Evolutionary conservation across 2,888 invertebrate species (phyloP).

Genomic region (Eilema depressum): DNA sequence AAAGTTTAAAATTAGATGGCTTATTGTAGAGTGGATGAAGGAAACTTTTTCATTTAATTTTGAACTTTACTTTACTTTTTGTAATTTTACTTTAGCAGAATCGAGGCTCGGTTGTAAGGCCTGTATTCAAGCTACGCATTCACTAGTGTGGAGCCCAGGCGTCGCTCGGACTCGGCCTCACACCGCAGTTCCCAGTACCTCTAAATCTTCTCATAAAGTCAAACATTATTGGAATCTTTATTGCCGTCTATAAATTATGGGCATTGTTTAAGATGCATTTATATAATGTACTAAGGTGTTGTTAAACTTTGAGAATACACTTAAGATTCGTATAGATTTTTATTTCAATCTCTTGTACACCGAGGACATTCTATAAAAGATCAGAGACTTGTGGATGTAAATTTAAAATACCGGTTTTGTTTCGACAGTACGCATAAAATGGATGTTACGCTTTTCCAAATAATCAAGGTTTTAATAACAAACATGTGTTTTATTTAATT

Average conservation of each 20-base stretch:
- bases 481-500: slow-evolving; percentile 71
- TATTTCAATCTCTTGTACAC: slow-evolving; percentile 38
- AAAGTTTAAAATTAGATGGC: no score
- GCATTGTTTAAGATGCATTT: slow-evolving; percentile 62
- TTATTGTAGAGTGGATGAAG: no score
- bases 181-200: slow-evolving; percentile 35
- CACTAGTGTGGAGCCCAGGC: no score
- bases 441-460: slow-evolving; percentile 82
- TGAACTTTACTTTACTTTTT: no score
- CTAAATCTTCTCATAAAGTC: slow-evolving; percentile 24
- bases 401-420: slow-evolving; percentile 43
- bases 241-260: slow-evolving; percentile 49
- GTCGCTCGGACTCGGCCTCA: no score
- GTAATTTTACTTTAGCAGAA: no score
- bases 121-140: no score
- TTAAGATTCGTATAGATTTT: slow-evolving; percentile 33
- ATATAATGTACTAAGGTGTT: slow-evolving; percentile 50
- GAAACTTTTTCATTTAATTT: no score
- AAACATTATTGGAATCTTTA: not conserved
- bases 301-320: slow-evolving; percentile 41
- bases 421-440: slow-evolving; percentile 58
- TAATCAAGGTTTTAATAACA: slow-evolving; percentile 84
- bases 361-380: slow-evolving; percentile 36
- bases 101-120: no score
- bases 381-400: slow-evolving; percentile 42